Conservation (phyloP, 2,113 vertebrate species). For the Notothenia coriiceps region DNA sequence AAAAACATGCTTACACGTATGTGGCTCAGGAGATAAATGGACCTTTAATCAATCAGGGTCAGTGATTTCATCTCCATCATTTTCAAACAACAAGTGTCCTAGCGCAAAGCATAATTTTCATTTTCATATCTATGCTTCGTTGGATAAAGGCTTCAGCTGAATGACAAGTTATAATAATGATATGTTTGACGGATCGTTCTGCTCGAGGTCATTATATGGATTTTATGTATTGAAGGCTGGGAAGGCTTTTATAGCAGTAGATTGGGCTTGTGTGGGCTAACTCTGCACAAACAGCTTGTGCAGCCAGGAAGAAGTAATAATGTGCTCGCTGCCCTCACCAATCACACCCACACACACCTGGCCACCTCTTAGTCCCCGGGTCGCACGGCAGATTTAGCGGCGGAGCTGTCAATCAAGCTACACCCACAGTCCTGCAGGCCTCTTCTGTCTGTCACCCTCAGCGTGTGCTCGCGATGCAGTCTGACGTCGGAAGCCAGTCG, state of each 20-base stretch:
- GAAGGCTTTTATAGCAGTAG: neutral
- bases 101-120: too few species aligned
- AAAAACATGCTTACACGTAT: neutral
- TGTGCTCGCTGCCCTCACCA: conserved; percentile 44
- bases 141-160: too few species aligned
- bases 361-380: conserved; percentile 51
- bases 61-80: too few species aligned
- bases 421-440: conserved; percentile 46
- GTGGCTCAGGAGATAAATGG: too few species aligned
- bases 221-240: neutral
- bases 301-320: conserved; percentile 39
- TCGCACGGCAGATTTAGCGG: conserved; percentile 46
- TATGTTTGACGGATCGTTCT: neutral
- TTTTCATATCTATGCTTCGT: too few species aligned
- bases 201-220: conserved; percentile 2
- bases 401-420: conserved; percentile 58
- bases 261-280: conserved; percentile 13
- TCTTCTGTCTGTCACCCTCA: conserved; percentile 59
- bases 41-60: too few species aligned
- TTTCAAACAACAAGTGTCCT: too few species aligned
- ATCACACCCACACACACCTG: conserved; percentile 55
- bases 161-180: too few species aligned
- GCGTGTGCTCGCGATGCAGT: conserved; percentile 14
- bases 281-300: conserved; percentile 28
- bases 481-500: conserved; percentile 42